Base-by-base conservation (phyloP, 1,140 invertebrate species). In the Orussus abietinus region DNA sequence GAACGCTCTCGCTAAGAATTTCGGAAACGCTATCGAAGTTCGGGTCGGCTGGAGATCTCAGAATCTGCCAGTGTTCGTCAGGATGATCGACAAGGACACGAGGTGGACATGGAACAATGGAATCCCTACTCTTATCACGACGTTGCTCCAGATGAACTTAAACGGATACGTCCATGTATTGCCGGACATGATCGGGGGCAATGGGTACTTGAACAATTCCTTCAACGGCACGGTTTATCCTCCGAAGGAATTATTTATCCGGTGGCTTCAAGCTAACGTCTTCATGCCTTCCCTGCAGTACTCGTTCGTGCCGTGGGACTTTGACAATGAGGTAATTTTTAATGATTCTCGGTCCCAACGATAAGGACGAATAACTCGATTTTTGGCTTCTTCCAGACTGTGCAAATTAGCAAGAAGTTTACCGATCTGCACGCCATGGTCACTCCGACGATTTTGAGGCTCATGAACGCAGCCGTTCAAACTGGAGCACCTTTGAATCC, bases 141-240 rank as follows among this genome's bases (percentile, higher is more conserved):
- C 87, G 2, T 64, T 87, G 0, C 66, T 94, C 2, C 83, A 85
- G 51, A 81, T 89, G 75, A 90, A 90, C 51, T 62, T 93, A 26
- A 81, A 86, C 49, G 92, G 92, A 4, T 95, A 95, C 66, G 79
- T 84, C 0, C 83, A 87, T 52, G 84, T 94, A 4, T 66, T 96
- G 2, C 90, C 91, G 0, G 92, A 95, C 59, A 92, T 95, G 86
- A 84, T 97, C 50, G 92, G 92, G 2, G 92, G 93, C 2, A 94
- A 93, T 62, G 86, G 82, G 0, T 89, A 85, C 55, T 66, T 77
- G 9, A 67, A 75, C 22, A 74, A 76, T 61, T 77, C 71, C 14
- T 57, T 51, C 17, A 53, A 50, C 14, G 48, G 56, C 2, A 63
- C 53, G 2, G 44, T 47, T 14, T 74, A 77, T 7, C 82, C 83